Evolutionary conservation across 2,113 vertebrate genomes (phyloP), one percentile per base, ranked within the genome.

Genomic region (Onychorhynchus coronatus): DNA sequence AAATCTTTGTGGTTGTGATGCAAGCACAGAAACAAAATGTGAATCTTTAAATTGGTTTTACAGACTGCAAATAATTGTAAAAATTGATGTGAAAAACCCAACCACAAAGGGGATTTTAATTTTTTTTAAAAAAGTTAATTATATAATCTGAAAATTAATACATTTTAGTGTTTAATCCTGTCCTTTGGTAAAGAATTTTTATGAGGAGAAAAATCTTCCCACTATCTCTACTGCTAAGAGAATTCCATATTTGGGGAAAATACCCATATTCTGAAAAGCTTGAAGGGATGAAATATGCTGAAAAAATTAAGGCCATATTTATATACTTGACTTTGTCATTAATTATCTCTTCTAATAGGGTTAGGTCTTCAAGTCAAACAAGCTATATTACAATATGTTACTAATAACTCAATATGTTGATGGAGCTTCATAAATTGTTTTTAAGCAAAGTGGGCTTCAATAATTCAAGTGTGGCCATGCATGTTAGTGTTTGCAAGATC

Each of bases 401-500:
- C 23, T 86, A 77, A 90, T 67, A 84, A 65, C 39, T 75, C 35
- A 39, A 21, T 77, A 89, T 20, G 49, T 70, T 80, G 84, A 84
- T 65, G 37, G 44, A 92, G 24, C 41, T 91, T 53, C 86, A 84
- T 77, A 91, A 89, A 86, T 80, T 76, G 68, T 91, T 92, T 91
- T 89, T 91, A 91, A 92, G 78, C 25, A 89, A 86, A 77, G 31
- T 49, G 12, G 46, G 18, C 20, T 76, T 91, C 53, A 94, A 94
- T 92, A 92, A 96, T 97, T 92, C 41, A 94, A 92, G 55, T 13
- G 25, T 41, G 70, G 22, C 20, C 50, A 46, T 49, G 72, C 66
- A 58, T 1, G 1, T 73, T 92, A 62, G 19, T 5, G 5, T 74
- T 77, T 31, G 5, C n/a, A 81, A 77, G 59, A 80, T 66, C 31